Evolutionary conservation across 64 coral and sea anemone genomes (phyloP).

Genomic region (Trachythela sp.): DNA sequence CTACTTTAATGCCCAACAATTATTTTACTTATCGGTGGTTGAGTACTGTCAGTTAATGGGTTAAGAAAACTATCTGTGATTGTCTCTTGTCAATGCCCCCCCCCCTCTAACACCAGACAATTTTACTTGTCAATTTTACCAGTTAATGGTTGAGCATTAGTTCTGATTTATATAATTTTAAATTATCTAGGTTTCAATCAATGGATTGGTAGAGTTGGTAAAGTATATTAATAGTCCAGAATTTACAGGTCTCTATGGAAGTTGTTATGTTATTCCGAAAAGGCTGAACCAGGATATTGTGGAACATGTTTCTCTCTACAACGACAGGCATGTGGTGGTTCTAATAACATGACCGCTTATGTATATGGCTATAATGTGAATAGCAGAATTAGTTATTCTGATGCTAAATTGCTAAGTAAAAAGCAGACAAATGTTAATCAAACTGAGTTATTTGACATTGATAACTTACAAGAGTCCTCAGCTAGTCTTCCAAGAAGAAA

Average conservation of each 20-base stretch:
- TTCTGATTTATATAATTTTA: not conserved
- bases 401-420: not conserved
- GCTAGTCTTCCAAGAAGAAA: not conserved
- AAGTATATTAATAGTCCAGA: conserved; percentile 9
- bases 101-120: no score
- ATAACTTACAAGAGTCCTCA: not conserved
- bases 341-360: not conserved
- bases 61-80: no score
- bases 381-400: not conserved
- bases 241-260: no score
- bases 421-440: not conserved
- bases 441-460: not conserved
- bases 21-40: no score
- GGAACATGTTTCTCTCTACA: conserved; percentile 30
- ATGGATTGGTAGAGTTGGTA: conserved; percentile 16
- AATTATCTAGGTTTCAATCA: not conserved
- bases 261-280: not conserved
- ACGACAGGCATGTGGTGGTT: conserved; percentile 42
- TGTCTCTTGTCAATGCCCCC: no score
- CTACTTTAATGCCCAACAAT: no score
- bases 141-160: not conserved
- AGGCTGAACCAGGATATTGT: not conserved
- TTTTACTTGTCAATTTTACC: no score
- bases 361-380: not conserved
- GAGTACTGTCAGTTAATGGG: no score